Base-by-base conservation (phyloP, 2,113 vertebrate species). In the Rostratula benghalensis region DNA sequence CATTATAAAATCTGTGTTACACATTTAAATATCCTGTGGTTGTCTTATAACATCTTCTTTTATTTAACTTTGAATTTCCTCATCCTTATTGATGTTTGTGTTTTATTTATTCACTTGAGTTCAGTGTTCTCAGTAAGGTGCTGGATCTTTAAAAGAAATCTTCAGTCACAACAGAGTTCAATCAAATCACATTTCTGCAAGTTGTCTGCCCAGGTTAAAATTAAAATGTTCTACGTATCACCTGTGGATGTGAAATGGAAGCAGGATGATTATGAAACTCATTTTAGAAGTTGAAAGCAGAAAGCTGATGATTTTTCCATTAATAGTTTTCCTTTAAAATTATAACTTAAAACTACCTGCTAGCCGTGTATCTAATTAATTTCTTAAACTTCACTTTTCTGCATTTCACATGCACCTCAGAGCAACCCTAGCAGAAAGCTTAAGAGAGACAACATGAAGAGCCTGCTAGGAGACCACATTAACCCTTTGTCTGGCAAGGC, bases 101-200 rank as follows among this genome's bases (percentile, higher is more conserved):
- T 86, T 95, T 96, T 95, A 95, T 93, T 97, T 97, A 95, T 90
- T 96, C 82, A 83, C 35, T 94, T 75, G 39, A 73, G 48, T 90
- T 94, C 85, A 95, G 77, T 96, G 92, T 90, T 77, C 53, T 95
- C 74, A 75, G 57, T 75, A 88, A 96, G 68, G 73, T 76, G 25
- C 25, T 95, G 76, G 81, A 63, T 74, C 63, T 97, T 96, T 83
- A 94, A 93, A 96, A 87, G 68, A 92, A 96, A 63, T 88, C 51
- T 93, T 94, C 88, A 70, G 37, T 68, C 76, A 85, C 28, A 59
- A 48, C 24, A 69, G 25, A 87, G 67, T 94, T 95, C 80, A 96
- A 83, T 95, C 78, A 96, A 88, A 84, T 67, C 60, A 64, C 28
- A 79, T 69, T 75, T 89, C 87, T 77, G 21, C 60, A 94, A 94